Evolutionary conservation across 1,140 invertebrate species (phyloP), one percentile per base, ranked within the genome.

Genomic region (Trachymyrmex cornetzi): DNA sequence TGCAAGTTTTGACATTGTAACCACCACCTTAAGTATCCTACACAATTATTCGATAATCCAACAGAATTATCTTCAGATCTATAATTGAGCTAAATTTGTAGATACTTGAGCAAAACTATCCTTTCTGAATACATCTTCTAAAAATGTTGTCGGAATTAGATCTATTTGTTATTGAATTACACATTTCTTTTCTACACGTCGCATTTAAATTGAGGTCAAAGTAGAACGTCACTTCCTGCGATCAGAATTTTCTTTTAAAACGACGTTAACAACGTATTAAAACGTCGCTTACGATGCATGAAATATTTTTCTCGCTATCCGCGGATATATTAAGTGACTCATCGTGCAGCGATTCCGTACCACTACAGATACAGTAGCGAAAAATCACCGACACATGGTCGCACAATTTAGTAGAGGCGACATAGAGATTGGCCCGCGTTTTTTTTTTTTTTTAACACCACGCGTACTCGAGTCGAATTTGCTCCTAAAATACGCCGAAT

Each of bases 381-480:
- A 82, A 69, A 82, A 82, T 74, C 80, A 74, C 80, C 6, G 19
- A 72, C 66, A 71, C 80, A 44, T 53, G 53, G 55, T 61, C 67
- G 44, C 66, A 44, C 34, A 16, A 24, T 84, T 84, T 75, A 84
- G 69, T 74, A 69, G 69, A 24, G 67, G 55, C 80, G 55, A 9
- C 19, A 2, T 6, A 30, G 24, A 19, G 38, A 75, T 61, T 19
- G 55, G 67, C 12, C 55, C 14, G 67, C n/a, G 38, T 82, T 74
- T 27, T 59, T 27, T 30, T 38, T 16, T 1, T 9, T 44, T 30
- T 82, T 59, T 38, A 59, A 5, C 69, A 27, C 55, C 30, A 27
- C 80, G 55, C 24, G 7, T 38, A 38, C 38, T 75, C 66, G 77
- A 34, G 50, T 82, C 38, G 38, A 74, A 50, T 61, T 74, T 30